Evolutionary conservation across 2,113 vertebrate species (phyloP).

Genomic region (Oryzias woworae): DNA sequence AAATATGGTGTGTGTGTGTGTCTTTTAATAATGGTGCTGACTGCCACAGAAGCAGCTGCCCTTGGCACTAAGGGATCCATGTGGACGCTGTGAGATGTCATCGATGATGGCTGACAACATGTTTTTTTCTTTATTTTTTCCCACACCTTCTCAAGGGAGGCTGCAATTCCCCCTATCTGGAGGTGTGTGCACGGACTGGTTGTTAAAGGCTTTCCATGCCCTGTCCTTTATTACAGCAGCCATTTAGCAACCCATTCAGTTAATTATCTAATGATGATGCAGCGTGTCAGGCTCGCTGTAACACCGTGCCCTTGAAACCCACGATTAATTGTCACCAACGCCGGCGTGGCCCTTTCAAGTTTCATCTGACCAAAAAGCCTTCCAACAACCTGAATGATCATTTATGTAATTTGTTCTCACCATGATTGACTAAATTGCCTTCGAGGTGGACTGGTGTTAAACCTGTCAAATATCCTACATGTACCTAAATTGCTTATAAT

Average conservation of each 20-base stretch:
- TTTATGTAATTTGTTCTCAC: constrained; percentile 11
- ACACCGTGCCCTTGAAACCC: constrained; percentile 16
- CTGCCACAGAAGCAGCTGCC: constrained; percentile 13
- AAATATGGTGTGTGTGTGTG: constrained; percentile 6
- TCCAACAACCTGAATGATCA: neutral
- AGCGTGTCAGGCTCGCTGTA: constrained; percentile 37
- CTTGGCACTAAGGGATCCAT: constrained; percentile 26
- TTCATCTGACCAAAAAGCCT: constrained; percentile 12
- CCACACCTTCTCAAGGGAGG: constrained; percentile 11
- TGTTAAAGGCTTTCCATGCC: constrained; percentile 41
- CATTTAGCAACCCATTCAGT: constrained; percentile 29
- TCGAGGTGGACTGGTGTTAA: constrained; percentile 8
- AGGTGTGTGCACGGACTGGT: constrained; percentile 37
- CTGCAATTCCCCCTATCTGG: constrained; percentile 1
- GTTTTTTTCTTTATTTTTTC: constrained; percentile 41
- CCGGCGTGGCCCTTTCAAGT: constrained; percentile 18
- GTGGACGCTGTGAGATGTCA: constrained; percentile 25
- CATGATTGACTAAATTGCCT: constrained; percentile 20
- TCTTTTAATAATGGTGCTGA: constrained; percentile 33
- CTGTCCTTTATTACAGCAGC: constrained; percentile 20
- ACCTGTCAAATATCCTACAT: constrained; percentile 13
- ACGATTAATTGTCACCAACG: constrained; percentile 8
- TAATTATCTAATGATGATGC: constrained; percentile 42
- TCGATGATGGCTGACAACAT: constrained; percentile 46
- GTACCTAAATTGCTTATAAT: constrained; percentile 5